Conservation (phyloP, 2,888 invertebrate species). For the Polydrusus pterygomalis region DNA sequence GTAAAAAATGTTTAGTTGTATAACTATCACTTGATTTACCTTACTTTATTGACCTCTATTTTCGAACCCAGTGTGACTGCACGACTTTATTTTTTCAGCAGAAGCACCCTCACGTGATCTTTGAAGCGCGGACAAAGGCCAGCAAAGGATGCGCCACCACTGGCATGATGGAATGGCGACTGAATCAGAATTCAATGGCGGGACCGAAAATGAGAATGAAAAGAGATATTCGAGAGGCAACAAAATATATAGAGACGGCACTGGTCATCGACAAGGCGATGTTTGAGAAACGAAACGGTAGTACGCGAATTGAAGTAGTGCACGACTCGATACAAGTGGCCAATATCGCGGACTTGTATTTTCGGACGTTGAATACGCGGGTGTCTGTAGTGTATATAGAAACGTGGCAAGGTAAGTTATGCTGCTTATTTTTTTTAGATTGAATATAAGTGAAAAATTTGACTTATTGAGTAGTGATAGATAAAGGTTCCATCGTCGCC, state of each 20-base stretch:
- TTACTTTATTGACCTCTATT: background rate
- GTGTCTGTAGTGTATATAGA: constrained; percentile 97
- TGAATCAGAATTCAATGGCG: constrained; percentile 68
- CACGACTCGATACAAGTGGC: constrained; percentile 97
- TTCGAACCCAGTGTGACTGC: constrained; percentile 58
- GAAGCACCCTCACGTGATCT: constrained; percentile 98
- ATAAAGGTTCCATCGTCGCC: too few relatives aligned
- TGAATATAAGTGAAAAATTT: too few relatives aligned
- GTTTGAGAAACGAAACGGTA: constrained; percentile 94
- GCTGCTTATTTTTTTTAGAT: too few relatives aligned
- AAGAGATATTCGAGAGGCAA: constrained; percentile 91
- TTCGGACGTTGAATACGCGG: constrained; percentile 91
- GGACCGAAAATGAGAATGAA: constrained; percentile 63
- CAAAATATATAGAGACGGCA: constrained; percentile 97
- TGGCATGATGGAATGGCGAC: constrained; percentile 83
- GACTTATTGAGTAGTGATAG: too few relatives aligned
- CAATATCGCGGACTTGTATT: constrained; percentile 94
- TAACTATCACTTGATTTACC: too few relatives aligned
- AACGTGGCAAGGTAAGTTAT: constrained; percentile 87
- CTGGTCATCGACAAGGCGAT: constrained; percentile 97
- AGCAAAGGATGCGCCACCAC: constrained; percentile 94
- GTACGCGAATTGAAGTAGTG: constrained; percentile 81
- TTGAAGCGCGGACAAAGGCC: constrained; percentile 93
- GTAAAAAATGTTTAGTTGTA: too few relatives aligned
- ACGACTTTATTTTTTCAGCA: constrained; percentile 80